Evolutionary conservation across 2,888 invertebrate species (phyloP).

Genomic region (Thyatira batis): DNA sequence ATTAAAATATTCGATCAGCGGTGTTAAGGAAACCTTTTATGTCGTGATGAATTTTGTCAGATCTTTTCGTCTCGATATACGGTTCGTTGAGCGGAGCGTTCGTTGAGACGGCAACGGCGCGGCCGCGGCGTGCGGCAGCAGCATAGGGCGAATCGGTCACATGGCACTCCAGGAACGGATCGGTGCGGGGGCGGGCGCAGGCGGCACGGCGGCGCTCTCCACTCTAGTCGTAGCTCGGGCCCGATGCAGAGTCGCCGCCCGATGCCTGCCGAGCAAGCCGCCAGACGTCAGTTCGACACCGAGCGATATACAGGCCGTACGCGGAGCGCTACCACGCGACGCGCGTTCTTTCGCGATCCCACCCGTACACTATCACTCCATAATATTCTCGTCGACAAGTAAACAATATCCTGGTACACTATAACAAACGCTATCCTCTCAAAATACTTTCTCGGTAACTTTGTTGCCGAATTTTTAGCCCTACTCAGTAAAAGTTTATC

Average conservation of each 20-base stretch:
- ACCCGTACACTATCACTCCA: conserved; percentile 72
- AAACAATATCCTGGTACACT: conserved; percentile 14
- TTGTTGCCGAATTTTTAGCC: conserved; percentile 30
- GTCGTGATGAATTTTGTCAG: conserved; percentile 55
- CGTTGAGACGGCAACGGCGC: conserved; percentile 22
- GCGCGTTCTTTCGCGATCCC: conserved; percentile 54
- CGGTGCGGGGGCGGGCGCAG: conserved; percentile 71
- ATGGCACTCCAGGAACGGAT: conserved; percentile 32
- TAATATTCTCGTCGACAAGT: conserved; percentile 21
- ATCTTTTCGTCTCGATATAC: conserved; percentile 44
- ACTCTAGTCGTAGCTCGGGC: conserved; percentile 30
- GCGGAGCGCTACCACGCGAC: conserved; percentile 65
- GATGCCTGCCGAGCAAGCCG: conserved; percentile 42
- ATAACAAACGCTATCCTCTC: conserved; percentile 8
- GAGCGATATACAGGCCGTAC: conserved; percentile 74
- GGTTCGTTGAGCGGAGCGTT: conserved; percentile 28
- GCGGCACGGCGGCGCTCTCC: conserved; percentile 59
- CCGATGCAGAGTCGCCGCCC: conserved; percentile 21
- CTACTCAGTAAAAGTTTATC: conserved; percentile 64
- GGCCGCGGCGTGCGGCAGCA: too few species aligned
- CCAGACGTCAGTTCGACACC: conserved; percentile 69
- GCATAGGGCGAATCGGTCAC: conserved; percentile 55
- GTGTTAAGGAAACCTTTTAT: conserved; percentile 39
- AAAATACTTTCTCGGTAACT: conserved; percentile 15
- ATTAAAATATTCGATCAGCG: conserved; percentile 31